A percentile compares a stretch with the other conserved stretches of the same genome.
These are phyloP conservation scores for Sus cebifrons DNA, from an alignment of 2,797 vertebrate genomes.

Conservation along the genomic window DNA sequence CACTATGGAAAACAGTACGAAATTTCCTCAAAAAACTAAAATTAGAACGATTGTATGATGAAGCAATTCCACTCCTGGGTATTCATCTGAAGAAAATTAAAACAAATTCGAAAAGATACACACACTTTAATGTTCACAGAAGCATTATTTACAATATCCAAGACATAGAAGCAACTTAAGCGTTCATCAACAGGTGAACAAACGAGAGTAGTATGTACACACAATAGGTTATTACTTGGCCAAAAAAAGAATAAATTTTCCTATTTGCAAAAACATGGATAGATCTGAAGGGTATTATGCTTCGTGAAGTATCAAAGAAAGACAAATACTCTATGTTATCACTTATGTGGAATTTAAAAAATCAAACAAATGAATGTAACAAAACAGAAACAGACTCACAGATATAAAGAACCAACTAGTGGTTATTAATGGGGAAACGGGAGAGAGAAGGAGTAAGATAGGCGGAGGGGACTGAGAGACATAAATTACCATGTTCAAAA, in stretches of 20 bases:
- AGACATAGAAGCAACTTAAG: neutral
- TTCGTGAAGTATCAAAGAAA: neutral
- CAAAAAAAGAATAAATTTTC: neutral
- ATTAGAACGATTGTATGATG: neutral
- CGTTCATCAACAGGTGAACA: neutral
- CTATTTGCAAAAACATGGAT: neutral
- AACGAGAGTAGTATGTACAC: too few species aligned
- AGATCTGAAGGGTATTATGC: neutral
- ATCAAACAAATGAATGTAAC: neutral
- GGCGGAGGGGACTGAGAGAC: neutral
- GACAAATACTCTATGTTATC: neutral
- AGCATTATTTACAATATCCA: neutral
- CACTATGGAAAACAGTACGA: neutral
- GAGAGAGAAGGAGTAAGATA: neutral
- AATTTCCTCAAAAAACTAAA: neutral
- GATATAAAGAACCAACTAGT: neutral
- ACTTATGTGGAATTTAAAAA: neutral
- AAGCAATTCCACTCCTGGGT: neutral
- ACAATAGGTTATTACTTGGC: neutral
- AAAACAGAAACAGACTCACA: neutral
- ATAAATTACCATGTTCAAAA: neutral
- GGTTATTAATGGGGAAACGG: neutral
- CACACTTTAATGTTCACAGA: neutral
- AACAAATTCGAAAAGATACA: neutral
- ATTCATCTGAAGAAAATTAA: neutral